Evolutionary conservation across 35 echinoderm and acorn worm genomes (phyloP), one percentile per base, ranked within the genome.

Genomic region (Lytechinus pictus): DNA sequence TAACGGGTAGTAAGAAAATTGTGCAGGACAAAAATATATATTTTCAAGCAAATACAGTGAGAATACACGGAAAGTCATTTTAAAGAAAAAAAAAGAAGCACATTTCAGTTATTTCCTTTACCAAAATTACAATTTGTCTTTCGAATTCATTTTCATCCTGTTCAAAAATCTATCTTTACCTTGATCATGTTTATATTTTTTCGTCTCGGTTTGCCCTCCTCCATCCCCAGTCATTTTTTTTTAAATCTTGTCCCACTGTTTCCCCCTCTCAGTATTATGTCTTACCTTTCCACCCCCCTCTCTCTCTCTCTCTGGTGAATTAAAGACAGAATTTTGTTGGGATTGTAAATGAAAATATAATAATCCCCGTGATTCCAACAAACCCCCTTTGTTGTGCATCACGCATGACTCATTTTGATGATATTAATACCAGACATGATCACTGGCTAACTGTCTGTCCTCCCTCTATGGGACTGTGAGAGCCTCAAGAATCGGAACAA

Each of bases 401-500:
- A 24, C n/a, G 19, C 66, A 24, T 79, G 66, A 79, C 66, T 79
- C 66, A 79, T 79, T 79, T 79, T 44, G 8, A 24, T 24, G 66
- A 79, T 79, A 79, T 79, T 16, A 79, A 79, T 79, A 79, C 19
- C 16, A 24, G 66, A 79, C 66, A 24, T 24, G 10, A 10, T 16
- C 19, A 79, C 2, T 8, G 66, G 21, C n/a, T 79, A 19, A 7
- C 16, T 44, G 33, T 44, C 33, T 0, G 33, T 44, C 33, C 33
- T 44, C 33, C 66, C 66, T 79, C 8, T 79, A 24, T 16, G 66
- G n/a, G 19, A 79, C 66, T 14, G 7, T 72, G 66, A 16, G 21
- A 79, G 66, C 66, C 66, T 79, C 66, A 79, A 79, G 66, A 79
- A 79, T 79, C 66, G 66, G 66, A n/a, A 79, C 66, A n/a, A 79